These are phyloP conservation scores for Diplodus sargus DNA, from an alignment of 2,797 vertebrate species.

Conservation along the genomic window DNA sequence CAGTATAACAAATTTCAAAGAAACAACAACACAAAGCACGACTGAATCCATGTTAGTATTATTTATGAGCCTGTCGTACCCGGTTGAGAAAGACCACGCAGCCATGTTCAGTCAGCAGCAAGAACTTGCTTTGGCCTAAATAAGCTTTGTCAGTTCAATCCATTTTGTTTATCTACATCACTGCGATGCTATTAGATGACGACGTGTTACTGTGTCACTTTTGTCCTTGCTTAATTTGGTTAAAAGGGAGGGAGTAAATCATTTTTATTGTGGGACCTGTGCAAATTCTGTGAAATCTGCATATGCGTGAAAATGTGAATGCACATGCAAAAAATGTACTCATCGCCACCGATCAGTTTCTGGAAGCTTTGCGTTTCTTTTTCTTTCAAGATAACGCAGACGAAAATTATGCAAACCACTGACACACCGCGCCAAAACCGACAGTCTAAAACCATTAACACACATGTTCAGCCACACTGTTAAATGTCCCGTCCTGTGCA, in stretches of 20 bases:
- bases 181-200: constrained; percentile 55
- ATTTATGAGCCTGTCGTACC: constrained; percentile 43
- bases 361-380: background rate
- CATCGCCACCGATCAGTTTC: constrained; percentile 11
- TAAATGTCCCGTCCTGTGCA: constrained; percentile 45
- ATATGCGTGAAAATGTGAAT: constrained; percentile 11
- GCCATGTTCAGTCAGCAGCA: constrained; percentile 54
- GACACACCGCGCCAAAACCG: constrained; percentile 4
- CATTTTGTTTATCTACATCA: constrained; percentile 59
- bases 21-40: constrained; percentile 3
- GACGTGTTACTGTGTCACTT: constrained; percentile 52
- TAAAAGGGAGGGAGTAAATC: constrained; percentile 74
- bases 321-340: background rate
- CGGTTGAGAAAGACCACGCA: constrained; percentile 15
- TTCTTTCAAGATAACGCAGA: background rate
- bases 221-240: constrained; percentile 65
- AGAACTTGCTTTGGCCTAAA: constrained; percentile 54
- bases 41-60: constrained; percentile 29
- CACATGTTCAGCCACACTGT: constrained; percentile 44
- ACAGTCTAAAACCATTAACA: constrained; percentile 34
- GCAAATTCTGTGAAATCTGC: constrained; percentile 48
- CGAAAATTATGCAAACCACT: constrained; percentile 9
- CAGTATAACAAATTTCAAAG: background rate
- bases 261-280: constrained; percentile 50
- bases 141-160: constrained; percentile 69